These are phyloP conservation scores for Buteo buteo DNA, from an alignment of 2,113 vertebrate species.

Conservation along the genomic window DNA sequence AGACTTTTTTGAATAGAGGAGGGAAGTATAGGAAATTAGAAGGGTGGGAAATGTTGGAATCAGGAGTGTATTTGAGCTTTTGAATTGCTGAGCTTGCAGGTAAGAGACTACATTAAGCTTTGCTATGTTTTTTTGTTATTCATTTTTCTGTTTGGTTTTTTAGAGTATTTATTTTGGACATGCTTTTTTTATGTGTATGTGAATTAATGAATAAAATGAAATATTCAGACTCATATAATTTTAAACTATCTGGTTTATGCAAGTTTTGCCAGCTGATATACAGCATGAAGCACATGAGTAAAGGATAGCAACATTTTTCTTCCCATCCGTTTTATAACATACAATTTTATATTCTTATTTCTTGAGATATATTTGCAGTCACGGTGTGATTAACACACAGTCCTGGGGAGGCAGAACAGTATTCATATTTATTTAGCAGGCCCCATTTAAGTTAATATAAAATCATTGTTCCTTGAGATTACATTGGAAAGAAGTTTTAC, in stretches of 20 bases:
- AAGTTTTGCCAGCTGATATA: not conserved
- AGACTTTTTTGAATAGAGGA: not conserved
- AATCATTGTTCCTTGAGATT: conserved; percentile 38
- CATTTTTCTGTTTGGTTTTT: not conserved
- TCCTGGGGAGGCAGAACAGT: not conserved
- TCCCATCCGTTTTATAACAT: not conserved
- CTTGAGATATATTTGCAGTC: not conserved
- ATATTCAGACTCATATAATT: not conserved
- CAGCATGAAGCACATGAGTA: not conserved
- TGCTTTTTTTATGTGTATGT: not conserved
- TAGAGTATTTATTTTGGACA: not conserved
- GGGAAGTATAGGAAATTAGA: not conserved
- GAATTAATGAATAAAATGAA: not conserved
- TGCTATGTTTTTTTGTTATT: not conserved
- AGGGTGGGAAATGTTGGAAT: not conserved
- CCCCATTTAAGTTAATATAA: not conserved
- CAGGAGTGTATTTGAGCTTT: not conserved
- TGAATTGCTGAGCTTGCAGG: not conserved
- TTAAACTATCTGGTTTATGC: not conserved
- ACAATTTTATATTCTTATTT: not conserved
- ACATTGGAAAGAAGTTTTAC: not conserved
- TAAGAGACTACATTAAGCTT: not conserved
- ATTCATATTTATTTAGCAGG: not conserved
- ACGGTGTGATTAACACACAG: not conserved
- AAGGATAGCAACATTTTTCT: not conserved